Evolutionary conservation across 2,888 invertebrate genomes (phyloP), one percentile per base, ranked within the genome.

Genomic region (Seladonia tumulorum): DNA sequence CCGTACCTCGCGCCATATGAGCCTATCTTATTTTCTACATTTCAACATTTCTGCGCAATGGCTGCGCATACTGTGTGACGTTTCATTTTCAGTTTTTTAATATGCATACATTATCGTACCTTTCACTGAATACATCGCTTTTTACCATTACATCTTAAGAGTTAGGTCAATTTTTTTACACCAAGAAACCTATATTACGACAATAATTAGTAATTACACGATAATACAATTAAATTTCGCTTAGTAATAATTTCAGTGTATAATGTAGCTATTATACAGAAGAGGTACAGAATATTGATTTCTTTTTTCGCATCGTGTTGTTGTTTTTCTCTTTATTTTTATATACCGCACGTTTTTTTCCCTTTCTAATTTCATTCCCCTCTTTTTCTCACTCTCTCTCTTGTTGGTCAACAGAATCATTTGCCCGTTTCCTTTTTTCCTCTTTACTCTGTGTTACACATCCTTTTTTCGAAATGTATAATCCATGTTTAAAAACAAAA

Each of bases 141-240:
- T 57, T 57, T 57, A 93, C 89, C 91, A 90, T 91, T 92, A 91
- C 89, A 90, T 92, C 93, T 94, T 94, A 93, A 92, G 91, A 89
- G 90, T 94, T 93, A 94, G 90, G 91, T 94, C 92, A 94, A 94
- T 94, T 94, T 90, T 60, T 94, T 94, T 94, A 94, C 94, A 94
- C 93, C 93, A 93, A 94, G 93, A 92, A 93, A 93, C 92, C 94
- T 94, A 94, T 93, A 92, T 94, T 93, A 95, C 93, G 93, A 94
- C 93, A 92, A 94, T 94, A 94, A 94, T 94, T 94, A 93, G 90
- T 94, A 94, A 94, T 95, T 94, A 95, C 94, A 94, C 92, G 93
- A 93, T 93, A 92, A 93, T 94, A 94, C 92, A 94, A 93, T 93
- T 93, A 93, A 93, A 93, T 89, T 91, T 92, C 88, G 89, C 91